Base-by-base conservation (phyloP, 1,140 invertebrate species). In the Drosophila ironensis region DNA sequence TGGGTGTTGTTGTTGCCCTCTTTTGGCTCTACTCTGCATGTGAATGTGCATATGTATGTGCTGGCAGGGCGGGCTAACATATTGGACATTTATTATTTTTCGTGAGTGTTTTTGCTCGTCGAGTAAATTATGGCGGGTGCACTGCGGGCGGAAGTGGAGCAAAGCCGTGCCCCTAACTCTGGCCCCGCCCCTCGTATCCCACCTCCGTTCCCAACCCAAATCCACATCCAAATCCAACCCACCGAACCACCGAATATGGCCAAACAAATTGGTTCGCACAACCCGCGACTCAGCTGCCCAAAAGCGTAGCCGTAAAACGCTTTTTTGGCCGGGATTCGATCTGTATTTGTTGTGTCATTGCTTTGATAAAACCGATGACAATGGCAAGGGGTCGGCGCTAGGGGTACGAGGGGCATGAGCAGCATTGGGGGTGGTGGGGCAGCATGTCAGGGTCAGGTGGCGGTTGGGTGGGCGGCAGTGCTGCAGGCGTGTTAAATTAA, bases 51-150 rank as follows among this genome's bases (percentile, higher is more conserved):
- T n/a, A 12, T 30, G 17, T 68, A 30, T 59, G 66, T 72, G 74
- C 72, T 78, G 69, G 73, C 78, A 66, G 78, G 70, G 57, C 38
- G 45, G 74, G 67, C 81, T 75, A 87, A 87, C 81, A 87, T 87
- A 87, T 87, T 87, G 81, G 82, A 86, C 81, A 87, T 87, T 86
- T 86, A 86, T 86, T 86, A 86, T 86, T 81, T 87, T 87, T 46
- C 72, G 77, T 84, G 78, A 82, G 78, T 82, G 78, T 82, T 82
- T 82, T 82, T 82, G 78, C 78, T 82, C 78, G 73, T 73, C 80
- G 69, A 53, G 69, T 82, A 82, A 82, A 81, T 84, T 84, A 84
- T 84, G 57, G 69, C 20, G 17, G 17, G n/a, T 37, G 40, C 28
- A 38, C 8, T 30, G 54, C 24, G 25, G 28, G 48, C 35, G 50